Conservation (phyloP, 2,888 invertebrate species). For the Drosophila villosipedis region DNA sequence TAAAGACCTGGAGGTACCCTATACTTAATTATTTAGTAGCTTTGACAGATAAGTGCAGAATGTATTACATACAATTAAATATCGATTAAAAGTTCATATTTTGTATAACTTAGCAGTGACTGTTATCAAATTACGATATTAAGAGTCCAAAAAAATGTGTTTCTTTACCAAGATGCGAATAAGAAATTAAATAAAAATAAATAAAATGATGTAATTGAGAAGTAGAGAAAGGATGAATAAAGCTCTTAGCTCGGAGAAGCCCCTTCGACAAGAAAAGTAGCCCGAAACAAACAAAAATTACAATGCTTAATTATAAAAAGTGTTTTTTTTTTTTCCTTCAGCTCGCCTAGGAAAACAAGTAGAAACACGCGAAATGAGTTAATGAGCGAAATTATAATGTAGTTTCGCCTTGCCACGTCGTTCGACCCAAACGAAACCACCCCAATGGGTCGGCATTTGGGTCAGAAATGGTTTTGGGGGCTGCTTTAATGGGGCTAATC, state of each 20-base stretch:
- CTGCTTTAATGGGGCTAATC: conserved; percentile 77
- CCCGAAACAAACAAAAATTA: conserved; percentile 74
- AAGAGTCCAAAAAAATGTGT: background rate
- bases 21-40: background rate
- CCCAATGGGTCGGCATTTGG: conserved; percentile 61
- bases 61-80: background rate
- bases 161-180: background rate
- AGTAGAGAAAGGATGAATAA: conserved; percentile 21
- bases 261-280: conserved; percentile 21
- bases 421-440: conserved; percentile 49
- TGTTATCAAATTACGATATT: background rate
- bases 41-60: background rate
- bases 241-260: conserved; percentile 34
- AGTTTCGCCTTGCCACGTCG: conserved; percentile 50
- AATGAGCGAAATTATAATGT: conserved; percentile 78
- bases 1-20: conserved; percentile 30
- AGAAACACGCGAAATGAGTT: conserved; percentile 68
- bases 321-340: conserved; percentile 64
- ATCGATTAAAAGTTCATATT: background rate
- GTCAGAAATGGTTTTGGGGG: conserved; percentile 52
- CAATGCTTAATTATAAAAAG: conserved; percentile 80
- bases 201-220: conserved; percentile 41
- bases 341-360: conserved; percentile 38
- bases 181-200: background rate
- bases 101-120: background rate